A percentile compares a stretch with the other conserved stretches of the same genome.
phyloP scores from a whole-genome alignment of 2,888 invertebrate genomes.

The Plagiodera versicolora region DNA sequence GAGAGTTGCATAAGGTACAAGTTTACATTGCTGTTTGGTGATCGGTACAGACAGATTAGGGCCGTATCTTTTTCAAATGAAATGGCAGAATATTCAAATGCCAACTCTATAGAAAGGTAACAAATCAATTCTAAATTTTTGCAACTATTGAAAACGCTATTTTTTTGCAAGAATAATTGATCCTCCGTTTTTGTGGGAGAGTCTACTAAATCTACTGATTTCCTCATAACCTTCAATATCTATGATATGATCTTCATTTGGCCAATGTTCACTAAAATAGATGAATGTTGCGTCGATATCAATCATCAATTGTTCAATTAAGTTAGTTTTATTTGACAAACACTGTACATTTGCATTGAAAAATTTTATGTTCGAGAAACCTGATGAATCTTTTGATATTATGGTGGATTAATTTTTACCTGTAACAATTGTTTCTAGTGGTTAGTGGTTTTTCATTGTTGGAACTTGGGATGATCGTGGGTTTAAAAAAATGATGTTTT shows the following conservation, averaged over 20 bases:
- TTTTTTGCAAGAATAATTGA: constrained; percentile 2
- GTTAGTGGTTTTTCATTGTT: background rate
- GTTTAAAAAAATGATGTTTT: background rate
- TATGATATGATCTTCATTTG: constrained; percentile 9
- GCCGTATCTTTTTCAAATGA: constrained; percentile 4
- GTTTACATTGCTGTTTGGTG: constrained; percentile 10
- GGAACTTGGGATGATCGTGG: background rate
- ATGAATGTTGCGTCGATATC: constrained; percentile 1
- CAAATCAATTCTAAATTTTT: background rate
- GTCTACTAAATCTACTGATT: constrained; percentile 7
- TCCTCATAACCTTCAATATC: constrained; percentile 7
- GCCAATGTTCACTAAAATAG: constrained; percentile 5
- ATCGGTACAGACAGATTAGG: constrained; percentile 8
- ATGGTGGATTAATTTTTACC: background rate
- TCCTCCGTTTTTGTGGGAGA: background rate
- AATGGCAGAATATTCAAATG: constrained; percentile 7
- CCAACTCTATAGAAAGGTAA: too few relatives aligned
- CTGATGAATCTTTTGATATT: too few relatives aligned
- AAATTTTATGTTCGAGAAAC: background rate
- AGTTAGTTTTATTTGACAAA: constrained; percentile 5
- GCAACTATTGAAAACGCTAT: background rate
- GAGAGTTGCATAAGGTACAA: constrained; percentile 5
- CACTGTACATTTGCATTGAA: constrained; percentile 5
- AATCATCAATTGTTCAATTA: constrained; percentile 4
- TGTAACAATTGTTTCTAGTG: background rate